A percentile compares a stretch with the other conserved stretches of the same genome.
Conservation (phyloP, 1,140 invertebrate genomes). For the Neodiprion virginianus region DNA sequence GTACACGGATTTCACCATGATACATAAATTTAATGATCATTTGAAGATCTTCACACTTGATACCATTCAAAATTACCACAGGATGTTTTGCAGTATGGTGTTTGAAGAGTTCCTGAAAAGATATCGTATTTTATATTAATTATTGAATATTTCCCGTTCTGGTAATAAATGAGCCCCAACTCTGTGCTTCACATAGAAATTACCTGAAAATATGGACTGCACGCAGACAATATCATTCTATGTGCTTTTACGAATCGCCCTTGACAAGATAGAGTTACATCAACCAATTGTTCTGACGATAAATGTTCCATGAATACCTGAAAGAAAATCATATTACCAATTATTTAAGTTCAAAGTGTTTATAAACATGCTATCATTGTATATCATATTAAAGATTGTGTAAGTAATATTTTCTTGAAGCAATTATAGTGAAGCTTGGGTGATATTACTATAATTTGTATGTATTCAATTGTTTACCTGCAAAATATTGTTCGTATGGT, state of each 20-base stretch:
- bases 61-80: constrained; percentile 62
- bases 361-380: neutral
- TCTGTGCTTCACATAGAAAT: constrained; percentile 10
- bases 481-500: constrained; percentile 63
- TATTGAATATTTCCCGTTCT: neutral
- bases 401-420: no score
- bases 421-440: no score
- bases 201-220: constrained; percentile 67
- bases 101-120: constrained; percentile 55
- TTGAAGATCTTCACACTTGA: constrained; percentile 58
- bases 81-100: constrained; percentile 58
- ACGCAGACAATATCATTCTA: constrained; percentile 67
- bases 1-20: constrained; percentile 64
- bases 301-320: constrained; percentile 64
- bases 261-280: constrained; percentile 67
- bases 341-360: neutral
- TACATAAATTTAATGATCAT: constrained; percentile 66
- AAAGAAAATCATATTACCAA: constrained; percentile 27
- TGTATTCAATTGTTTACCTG: constrained; percentile 36
- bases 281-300: constrained; percentile 60
- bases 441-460: neutral
- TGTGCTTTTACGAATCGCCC: constrained; percentile 66
- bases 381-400: no score
- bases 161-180: constrained; percentile 11
- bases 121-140: neutral